phyloP scores from a whole-genome alignment of 2,113 vertebrate species.

The Irena cyanogastra region DNA sequence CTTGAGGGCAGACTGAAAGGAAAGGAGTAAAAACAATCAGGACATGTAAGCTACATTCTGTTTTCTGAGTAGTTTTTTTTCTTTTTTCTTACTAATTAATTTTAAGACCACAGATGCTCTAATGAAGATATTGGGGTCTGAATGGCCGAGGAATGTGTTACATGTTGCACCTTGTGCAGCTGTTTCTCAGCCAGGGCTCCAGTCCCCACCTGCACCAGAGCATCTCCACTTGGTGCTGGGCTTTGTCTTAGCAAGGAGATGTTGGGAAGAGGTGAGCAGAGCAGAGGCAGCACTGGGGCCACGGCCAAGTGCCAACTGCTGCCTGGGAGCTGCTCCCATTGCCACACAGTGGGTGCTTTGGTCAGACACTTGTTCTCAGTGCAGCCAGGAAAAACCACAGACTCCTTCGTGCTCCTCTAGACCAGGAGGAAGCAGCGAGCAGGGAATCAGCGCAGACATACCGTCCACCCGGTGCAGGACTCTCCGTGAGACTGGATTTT shows the following conservation, averaged over 20 bases:
- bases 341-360: fast-evolving
- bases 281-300: not conserved
- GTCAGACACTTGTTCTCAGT: not conserved
- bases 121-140: not conserved
- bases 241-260: not conserved
- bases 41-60: not conserved
- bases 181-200: fast-evolving
- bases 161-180: not conserved
- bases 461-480: not conserved
- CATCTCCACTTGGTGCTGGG: not conserved
- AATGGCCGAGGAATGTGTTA: not conserved
- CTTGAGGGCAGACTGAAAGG: not conserved
- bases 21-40: not conserved
- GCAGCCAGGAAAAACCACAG: not conserved
- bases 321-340: not conserved
- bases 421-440: fast-evolving
- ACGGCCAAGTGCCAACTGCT: not conserved
- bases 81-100: not conserved
- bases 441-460: not conserved
- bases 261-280: not conserved
- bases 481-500: not conserved
- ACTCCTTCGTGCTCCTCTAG: not conserved
- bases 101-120: not conserved
- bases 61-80: not conserved
- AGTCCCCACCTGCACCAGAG: not conserved